Conservation (phyloP, 2,888 invertebrate genomes). For the Spicauda simplicius region DNA sequence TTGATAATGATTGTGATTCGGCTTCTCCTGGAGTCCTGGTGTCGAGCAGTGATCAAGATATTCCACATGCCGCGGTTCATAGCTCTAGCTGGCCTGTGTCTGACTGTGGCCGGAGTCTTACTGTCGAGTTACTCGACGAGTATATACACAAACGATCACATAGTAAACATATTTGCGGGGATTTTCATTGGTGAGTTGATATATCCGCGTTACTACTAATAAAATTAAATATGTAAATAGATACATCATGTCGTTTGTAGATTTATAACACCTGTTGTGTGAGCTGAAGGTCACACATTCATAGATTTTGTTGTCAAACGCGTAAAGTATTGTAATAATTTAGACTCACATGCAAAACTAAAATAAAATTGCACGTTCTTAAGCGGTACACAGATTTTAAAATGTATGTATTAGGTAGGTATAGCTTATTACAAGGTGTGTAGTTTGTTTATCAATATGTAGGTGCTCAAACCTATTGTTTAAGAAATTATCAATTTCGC, state of each 20-base stretch:
- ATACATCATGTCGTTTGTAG: conserved; percentile 7
- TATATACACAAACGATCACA: conserved; percentile 70
- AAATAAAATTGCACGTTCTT: background rate
- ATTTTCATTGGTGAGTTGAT: conserved; percentile 76
- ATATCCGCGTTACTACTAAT: background rate
- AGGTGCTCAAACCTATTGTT: no score
- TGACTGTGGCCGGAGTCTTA: conserved; percentile 84
- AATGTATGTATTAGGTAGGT: no score
- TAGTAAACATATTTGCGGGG: conserved; percentile 80
- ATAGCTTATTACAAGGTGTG: no score
- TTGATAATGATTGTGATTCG: conserved; percentile 85
- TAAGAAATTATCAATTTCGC: no score
- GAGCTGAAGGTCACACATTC: conserved; percentile 25
- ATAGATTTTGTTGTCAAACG: conserved; percentile 5
- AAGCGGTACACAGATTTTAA: no score
- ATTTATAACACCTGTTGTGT: conserved; percentile 22
- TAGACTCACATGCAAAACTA: background rate
- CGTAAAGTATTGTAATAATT: conserved; percentile 5
- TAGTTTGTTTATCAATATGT: no score
- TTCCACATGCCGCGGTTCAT: conserved; percentile 86
- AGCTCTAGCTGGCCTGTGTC: conserved; percentile 82
- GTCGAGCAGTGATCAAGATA: conserved; percentile 80
- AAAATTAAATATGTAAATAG: conserved; percentile 15
- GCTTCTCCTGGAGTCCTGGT: conserved; percentile 86
- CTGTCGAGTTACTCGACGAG: conserved; percentile 80